phyloP scores from a whole-genome alignment of 2,113 vertebrate species.

The Ceyx melanurus region DNA sequence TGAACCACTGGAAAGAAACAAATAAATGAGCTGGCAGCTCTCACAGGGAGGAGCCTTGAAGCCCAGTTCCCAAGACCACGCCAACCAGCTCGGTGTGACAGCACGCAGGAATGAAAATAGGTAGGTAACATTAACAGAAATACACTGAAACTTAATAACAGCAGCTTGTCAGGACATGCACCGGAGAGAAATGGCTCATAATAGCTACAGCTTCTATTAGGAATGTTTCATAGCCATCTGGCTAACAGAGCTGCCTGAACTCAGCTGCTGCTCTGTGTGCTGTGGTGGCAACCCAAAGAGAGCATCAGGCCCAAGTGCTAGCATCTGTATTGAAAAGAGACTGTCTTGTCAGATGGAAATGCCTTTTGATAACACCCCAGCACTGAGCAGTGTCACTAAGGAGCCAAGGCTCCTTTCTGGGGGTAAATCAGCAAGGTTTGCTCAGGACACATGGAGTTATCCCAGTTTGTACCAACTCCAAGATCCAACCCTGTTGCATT shows the following conservation, averaged over 20 bases:
- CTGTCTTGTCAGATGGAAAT: conserved; percentile 23
- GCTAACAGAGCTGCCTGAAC: conserved; percentile 46
- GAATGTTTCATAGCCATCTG: conserved; percentile 64
- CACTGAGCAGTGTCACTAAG: neutral
- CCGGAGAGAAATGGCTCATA: conserved; percentile 63
- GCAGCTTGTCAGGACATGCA: conserved; percentile 69
- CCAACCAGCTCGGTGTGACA: conserved; percentile 59
- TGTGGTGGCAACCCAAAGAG: neutral
- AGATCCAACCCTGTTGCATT: neutral
- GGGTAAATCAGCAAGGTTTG: neutral
- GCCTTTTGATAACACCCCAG: conserved; percentile 22
- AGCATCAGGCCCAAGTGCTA: neutral
- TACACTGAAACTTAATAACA: conserved; percentile 72
- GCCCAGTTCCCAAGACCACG: conserved; percentile 59
- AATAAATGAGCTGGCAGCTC: conserved; percentile 64
- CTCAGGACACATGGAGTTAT: neutral
- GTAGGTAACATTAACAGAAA: conserved; percentile 77
- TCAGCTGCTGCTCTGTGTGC: neutral
- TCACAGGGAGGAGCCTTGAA: conserved; percentile 64
- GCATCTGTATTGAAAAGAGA: neutral
- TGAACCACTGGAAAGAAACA: conserved; percentile 62
- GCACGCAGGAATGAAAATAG: conserved; percentile 70
- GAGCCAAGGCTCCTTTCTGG: neutral
- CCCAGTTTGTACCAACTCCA: neutral
- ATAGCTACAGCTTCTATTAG: conserved; percentile 65